Evolutionary conservation across 2,888 invertebrate genomes (phyloP).

Genomic region (Sclerodermus sp.): DNA sequence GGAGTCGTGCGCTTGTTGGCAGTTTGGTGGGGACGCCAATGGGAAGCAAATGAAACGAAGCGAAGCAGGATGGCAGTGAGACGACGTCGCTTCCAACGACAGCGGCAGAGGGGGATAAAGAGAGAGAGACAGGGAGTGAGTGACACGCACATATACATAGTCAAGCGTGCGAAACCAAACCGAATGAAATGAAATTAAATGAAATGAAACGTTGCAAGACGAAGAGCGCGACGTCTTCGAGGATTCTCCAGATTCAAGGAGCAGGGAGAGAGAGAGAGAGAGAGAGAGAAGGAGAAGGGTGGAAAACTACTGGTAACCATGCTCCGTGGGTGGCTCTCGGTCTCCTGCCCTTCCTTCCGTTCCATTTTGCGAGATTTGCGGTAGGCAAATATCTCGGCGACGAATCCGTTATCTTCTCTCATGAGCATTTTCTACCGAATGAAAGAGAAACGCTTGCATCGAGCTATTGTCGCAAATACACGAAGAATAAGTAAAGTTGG

Average conservation of each 20-base stretch:
- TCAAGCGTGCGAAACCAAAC: no score
- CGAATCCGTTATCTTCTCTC: no score
- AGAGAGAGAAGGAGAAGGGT: neutral
- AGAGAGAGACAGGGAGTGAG: neutral
- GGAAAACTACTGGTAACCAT: neutral
- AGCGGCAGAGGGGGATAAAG: neutral
- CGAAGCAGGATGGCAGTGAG: constrained; percentile 18
- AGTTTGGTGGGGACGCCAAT: constrained; percentile 8
- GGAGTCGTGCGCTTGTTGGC: neutral
- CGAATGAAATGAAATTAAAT: neutral
- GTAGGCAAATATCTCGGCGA: no score
- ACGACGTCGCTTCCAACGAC: no score
- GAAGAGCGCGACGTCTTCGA: no score
- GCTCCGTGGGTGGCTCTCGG: constrained; percentile 29
- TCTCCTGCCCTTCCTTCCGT: neutral
- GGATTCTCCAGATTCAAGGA: no score
- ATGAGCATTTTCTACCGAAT: no score
- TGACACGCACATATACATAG: no score
- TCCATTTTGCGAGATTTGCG: no score
- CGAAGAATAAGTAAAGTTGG: no score
- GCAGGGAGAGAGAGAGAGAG: neutral
- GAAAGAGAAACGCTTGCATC: no score
- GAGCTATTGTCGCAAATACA: no score
- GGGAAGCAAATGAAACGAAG: constrained; percentile 23
- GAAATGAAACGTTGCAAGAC: constrained; percentile 4